Evolutionary conservation across 2,888 invertebrate genomes (phyloP), one percentile per base, ranked within the genome.

Genomic region (Himalopsyche anomala): DNA sequence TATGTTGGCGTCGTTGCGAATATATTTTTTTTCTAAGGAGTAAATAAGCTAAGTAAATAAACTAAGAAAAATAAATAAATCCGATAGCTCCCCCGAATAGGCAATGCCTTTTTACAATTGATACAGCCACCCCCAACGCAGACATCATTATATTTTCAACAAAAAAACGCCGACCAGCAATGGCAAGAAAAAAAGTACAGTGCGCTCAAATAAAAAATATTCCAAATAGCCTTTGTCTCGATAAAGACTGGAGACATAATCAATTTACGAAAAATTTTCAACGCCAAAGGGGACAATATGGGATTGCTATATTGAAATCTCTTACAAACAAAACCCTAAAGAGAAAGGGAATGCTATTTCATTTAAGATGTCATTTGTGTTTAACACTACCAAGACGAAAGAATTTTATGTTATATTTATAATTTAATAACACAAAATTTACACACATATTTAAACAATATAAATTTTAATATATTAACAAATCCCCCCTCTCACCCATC

Each of bases 321-420:
- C 3, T 74, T 74, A 38, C 74, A 74, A 74, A 74, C 74, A 74
- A 74, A 74, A 36, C 74, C n/a, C 74, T 15, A n/a, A n/a, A n/a
- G 51, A 15, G 51, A 15, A 15, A 15, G 36, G 62, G 36, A 38
- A 12, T 11, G 38, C 28, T 15, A 74, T 36, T 74, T 74, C 36
- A 36, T 74, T 74, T 74, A 15, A 36, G 38, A 12, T 19, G 62
- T 2, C 62, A 38, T 74, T 74, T 28, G 1, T 38, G 36, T 74
- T 74, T 3, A 74, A 74, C 74, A 38, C 74, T 38, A 19, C 9
- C 51, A 15, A 51, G 51, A 15, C 51, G 15, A 12, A 2, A 4
- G 15, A 51, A 15, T 15, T 51, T 12, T 51, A 12, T 5, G 51
- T 15, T 51, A 0, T 15, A 51, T 15, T 4, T 9, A 45, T 11